Percentiles rank a stretch among this genome's conserved stretches.
phyloP scores from a whole-genome alignment of 1,140 invertebrate species.

The Aporrectodea caliginosa region DNA sequence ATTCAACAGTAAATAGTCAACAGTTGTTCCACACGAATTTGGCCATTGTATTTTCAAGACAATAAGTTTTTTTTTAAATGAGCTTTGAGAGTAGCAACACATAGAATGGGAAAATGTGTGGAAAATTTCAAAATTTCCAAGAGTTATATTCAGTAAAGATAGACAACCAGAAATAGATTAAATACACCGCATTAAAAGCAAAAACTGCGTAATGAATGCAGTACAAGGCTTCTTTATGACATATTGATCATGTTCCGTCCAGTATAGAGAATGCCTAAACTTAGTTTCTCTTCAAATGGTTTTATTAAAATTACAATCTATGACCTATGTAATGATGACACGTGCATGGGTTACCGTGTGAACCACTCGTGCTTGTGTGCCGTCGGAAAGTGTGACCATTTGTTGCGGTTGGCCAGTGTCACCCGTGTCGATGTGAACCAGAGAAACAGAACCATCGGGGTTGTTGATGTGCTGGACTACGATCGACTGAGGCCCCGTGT shows the following conservation, averaged over 20 bases:
- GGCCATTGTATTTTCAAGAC: too few relatives aligned
- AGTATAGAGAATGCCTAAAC: too few relatives aligned
- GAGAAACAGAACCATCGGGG: constrained; percentile 90
- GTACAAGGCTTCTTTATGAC: background rate
- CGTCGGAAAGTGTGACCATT: constrained; percentile 90
- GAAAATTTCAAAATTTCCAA: too few relatives aligned
- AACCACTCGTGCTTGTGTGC: constrained; percentile 89
- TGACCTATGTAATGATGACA: background rate
- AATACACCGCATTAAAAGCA: background rate
- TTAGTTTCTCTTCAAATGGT: background rate
- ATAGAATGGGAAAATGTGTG: too few relatives aligned
- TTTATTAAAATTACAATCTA: background rate
- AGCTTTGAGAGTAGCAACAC: too few relatives aligned
- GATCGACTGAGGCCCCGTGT: constrained; percentile 54
- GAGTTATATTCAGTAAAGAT: too few relatives aligned
- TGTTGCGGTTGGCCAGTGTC: constrained; percentile 61
- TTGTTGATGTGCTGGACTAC: constrained; percentile 93
- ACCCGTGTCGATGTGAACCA: constrained; percentile 92
- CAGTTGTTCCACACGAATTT: too few relatives aligned
- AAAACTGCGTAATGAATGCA: background rate
- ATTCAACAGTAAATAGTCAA: too few relatives aligned
- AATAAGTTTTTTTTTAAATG: too few relatives aligned
- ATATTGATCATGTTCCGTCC: background rate
- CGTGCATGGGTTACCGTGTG: constrained; percentile 65
- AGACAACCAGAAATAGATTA: background rate